Base-by-base conservation (phyloP, 1,140 invertebrate species). In the Oreohelix idahoensis region DNA sequence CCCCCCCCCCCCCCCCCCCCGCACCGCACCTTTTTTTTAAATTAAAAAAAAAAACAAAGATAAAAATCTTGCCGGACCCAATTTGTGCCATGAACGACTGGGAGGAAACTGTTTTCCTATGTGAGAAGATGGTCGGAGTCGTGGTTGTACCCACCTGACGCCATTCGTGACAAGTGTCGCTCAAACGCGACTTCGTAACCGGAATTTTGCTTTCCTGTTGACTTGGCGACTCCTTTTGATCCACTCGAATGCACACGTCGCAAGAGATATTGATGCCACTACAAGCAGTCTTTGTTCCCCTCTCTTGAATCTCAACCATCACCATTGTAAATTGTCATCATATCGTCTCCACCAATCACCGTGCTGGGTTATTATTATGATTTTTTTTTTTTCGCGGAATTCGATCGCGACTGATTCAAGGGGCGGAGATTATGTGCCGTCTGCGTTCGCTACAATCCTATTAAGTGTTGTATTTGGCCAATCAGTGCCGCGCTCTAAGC, bases 401-500 rank as follows among this genome's bases (percentile, higher is more conserved):
- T 77, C 73, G 81, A 83, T 83, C 81, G 36, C 39, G 77, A 36
- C 38, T 83, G 75, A 83, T 83, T 83, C 13, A 66, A 35, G 5
- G 75, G 82, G 82, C 82, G 82, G 38, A 36, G 76, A 76, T 35
- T 63, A 2, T 36, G 38, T 71, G 76, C 36, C 63, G 63, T 35
- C 58, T 53, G 20, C 42, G 39, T 66, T 42, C 15, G 70, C 75
- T 79, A 70, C 79, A 78, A 83, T 83, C 66, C 66, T 73, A 83
- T 83, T 79, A 79, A 71, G 75, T 73, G 42, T 70, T 58, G 75
- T 83, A 20, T 79, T 71, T 79, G 66, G 45, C 82, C 82, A 83
- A 83, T 83, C 82, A 83, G 2, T 45, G 74, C n/a, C 29, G 42
- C 29, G 20, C 58, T 58, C 58, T 15, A 35, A 32, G 26, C 32